Conservation (phyloP, 2,888 invertebrate species). For the Lapara coniferarum region DNA sequence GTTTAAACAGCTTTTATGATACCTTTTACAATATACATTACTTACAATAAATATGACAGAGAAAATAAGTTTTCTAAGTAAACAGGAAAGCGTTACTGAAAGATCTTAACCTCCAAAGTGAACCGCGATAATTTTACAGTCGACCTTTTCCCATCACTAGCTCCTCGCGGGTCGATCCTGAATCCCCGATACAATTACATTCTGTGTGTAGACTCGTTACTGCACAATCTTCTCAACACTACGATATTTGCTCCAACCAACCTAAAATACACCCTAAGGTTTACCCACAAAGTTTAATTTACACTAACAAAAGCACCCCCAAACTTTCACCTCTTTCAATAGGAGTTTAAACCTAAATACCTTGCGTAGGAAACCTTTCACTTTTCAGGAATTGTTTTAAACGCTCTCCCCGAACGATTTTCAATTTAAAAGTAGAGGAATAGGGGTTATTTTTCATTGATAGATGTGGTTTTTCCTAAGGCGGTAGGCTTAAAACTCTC, state of each 20-base stretch:
- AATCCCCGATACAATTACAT: slow-evolving; percentile 82
- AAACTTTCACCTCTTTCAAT: slow-evolving; percentile 84
- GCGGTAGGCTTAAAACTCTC: slow-evolving; percentile 80
- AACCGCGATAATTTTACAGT: slow-evolving; percentile 40
- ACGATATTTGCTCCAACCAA: slow-evolving; percentile 41
- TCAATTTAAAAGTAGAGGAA: slow-evolving; percentile 47
- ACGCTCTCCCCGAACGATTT: slow-evolving; percentile 43
- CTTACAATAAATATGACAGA: too few relatives aligned
- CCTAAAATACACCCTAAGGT: slow-evolving; percentile 53
- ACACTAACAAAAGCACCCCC: slow-evolving; percentile 48
- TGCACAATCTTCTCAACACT: slow-evolving; percentile 78
- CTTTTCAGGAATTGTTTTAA: slow-evolving; percentile 81
- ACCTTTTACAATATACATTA: too few relatives aligned
- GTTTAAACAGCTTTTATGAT: too few relatives aligned
- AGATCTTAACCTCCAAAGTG: slow-evolving; percentile 40
- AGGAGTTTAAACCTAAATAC: slow-evolving; percentile 83
- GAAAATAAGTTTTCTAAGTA: too few relatives aligned
- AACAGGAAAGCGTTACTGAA: background rate
- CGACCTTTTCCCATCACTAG: slow-evolving; percentile 60
- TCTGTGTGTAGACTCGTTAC: slow-evolving; percentile 79
- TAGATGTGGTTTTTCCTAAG: slow-evolving; percentile 65
- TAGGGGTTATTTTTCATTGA: slow-evolving; percentile 54
- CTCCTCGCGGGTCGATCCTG: slow-evolving; percentile 63
- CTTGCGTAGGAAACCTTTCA: slow-evolving; percentile 82
- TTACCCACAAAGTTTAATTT: slow-evolving; percentile 50